Evolutionary conservation across 2,113 vertebrate species (phyloP), one percentile per base, ranked within the genome.

Genomic region (Pseudopipra pipra): DNA sequence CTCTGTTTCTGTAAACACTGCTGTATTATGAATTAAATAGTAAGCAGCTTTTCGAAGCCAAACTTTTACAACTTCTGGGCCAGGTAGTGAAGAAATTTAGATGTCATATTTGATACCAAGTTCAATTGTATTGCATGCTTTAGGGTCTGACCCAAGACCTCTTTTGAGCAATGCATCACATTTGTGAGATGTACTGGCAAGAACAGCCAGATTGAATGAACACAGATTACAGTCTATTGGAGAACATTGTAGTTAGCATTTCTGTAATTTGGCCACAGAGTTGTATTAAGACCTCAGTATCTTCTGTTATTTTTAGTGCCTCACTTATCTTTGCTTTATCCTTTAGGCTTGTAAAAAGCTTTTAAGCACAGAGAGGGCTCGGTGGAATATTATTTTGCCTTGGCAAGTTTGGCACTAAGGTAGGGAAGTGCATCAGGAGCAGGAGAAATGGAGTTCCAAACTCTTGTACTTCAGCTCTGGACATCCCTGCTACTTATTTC

Each of bases 1-100:
- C 72, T 91, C 54, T 62, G 59, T 83, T 93, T 92, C 71, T 83
- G 43, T 79, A 90, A 93, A 90, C 37, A 71, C 9, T 73, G 91
- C 30, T 85, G 44, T 83, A 83, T 83, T 86, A 55, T 58, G 75
- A 86, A 75, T 84, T 86, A 71, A 86, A 71, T 54, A 86, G 4
- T 35, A 51, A 35, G 14, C 23, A 24, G 43, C 25, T 76, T 75
- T 86, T 90, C 31, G 74, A 47, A 86, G 25, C 55, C 49, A 56
- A 85, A 54, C 13, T 41, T 6, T 68, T 88, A 5, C 35, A 80
- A 44, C 25, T 87, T 80, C 43, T 54, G 22, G 37, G n/a, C 28
- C 63, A 92, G 68, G 76, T 81, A 89, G 58, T 37, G 54, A 25
- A 28, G 23, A 92, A 79, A 63, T n/a, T 52, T 80, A 27, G 31